Evolutionary conservation across 2,113 vertebrate species (phyloP).

Genomic region (Coreoperca whiteheadi): DNA sequence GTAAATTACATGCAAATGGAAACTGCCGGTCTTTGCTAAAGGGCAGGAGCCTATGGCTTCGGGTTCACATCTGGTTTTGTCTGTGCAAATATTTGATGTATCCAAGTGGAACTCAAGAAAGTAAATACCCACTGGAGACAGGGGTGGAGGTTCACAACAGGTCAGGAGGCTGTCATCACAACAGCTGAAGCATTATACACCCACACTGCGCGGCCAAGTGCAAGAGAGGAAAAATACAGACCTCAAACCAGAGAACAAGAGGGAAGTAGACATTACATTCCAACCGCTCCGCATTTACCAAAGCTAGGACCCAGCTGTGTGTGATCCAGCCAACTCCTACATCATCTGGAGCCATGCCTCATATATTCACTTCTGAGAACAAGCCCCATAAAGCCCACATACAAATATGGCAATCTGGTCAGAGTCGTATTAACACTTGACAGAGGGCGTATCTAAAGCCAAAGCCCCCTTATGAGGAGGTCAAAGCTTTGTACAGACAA

Average conservation of each 20-base stretch:
- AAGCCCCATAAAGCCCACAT: conserved; percentile 25
- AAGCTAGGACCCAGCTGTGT: conserved; percentile 71
- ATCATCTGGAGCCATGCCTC: conserved; percentile 65
- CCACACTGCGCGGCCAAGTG: conserved; percentile 32
- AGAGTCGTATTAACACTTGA: conserved; percentile 37
- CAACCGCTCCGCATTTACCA: conserved; percentile 54
- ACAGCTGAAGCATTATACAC: conserved; percentile 58
- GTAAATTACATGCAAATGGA: conserved; percentile 87
- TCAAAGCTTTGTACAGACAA: conserved; percentile 63
- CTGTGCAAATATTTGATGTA: conserved; percentile 74
- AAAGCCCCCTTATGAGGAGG: conserved; percentile 42
- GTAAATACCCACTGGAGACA: conserved; percentile 57
- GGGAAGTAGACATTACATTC: conserved; percentile 64
- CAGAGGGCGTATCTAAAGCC: conserved; percentile 36
- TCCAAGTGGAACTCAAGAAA: conserved; percentile 70
- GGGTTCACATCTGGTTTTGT: conserved; percentile 55
- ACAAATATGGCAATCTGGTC: conserved; percentile 42
- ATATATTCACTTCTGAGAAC: conserved; percentile 50
- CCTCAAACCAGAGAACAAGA: conserved; percentile 66
- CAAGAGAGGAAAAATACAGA: conserved; percentile 64
- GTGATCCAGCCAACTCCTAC: conserved; percentile 65
- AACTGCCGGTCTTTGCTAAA: conserved; percentile 67
- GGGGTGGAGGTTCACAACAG: conserved; percentile 60
- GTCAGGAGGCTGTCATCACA: conserved; percentile 61
- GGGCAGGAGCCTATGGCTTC: conserved; percentile 52